phyloP scores from a whole-genome alignment of 2,797 vertebrate species.

The Acipenser transmontanus region DNA sequence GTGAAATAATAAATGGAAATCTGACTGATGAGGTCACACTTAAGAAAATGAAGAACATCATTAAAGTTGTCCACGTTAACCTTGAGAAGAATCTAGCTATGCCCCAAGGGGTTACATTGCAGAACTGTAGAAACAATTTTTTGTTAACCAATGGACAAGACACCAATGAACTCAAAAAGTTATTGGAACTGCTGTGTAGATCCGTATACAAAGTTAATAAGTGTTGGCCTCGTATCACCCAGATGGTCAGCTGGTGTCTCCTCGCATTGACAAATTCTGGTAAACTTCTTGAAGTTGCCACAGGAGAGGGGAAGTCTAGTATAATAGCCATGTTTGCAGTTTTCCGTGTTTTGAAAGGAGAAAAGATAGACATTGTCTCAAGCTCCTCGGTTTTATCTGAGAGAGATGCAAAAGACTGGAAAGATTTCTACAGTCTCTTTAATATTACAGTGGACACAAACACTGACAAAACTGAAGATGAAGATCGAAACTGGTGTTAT shows the following conservation, averaged over 20 bases:
- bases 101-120: no score
- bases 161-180: slow-evolving; percentile 4
- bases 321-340: slow-evolving; percentile 56
- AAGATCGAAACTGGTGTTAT: slow-evolving; percentile 23
- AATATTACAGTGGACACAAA: slow-evolving; percentile 14
- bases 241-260: slow-evolving; percentile 53
- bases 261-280: slow-evolving; percentile 41
- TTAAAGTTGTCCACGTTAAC: slow-evolving; percentile 4
- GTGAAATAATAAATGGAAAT: slow-evolving; percentile 29
- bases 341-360: slow-evolving; percentile 20
- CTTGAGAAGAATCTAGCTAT: no score
- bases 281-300: slow-evolving; percentile 41
- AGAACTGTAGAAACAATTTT: no score
- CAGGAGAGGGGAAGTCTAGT: slow-evolving; percentile 53
- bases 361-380: slow-evolving; percentile 43
- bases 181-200: neutral
- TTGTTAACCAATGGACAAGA: no score
- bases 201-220: neutral
- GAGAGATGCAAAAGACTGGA: slow-evolving; percentile 25
- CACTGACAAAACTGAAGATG: no score
- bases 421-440: slow-evolving; percentile 1
- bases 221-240: slow-evolving; percentile 35
- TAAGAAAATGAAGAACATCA: slow-evolving; percentile 8
- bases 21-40: slow-evolving; percentile 15
- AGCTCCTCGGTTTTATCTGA: slow-evolving; percentile 23